Base-by-base conservation (phyloP, 2,888 invertebrate genomes). In the Drymonia ruficornis region DNA sequence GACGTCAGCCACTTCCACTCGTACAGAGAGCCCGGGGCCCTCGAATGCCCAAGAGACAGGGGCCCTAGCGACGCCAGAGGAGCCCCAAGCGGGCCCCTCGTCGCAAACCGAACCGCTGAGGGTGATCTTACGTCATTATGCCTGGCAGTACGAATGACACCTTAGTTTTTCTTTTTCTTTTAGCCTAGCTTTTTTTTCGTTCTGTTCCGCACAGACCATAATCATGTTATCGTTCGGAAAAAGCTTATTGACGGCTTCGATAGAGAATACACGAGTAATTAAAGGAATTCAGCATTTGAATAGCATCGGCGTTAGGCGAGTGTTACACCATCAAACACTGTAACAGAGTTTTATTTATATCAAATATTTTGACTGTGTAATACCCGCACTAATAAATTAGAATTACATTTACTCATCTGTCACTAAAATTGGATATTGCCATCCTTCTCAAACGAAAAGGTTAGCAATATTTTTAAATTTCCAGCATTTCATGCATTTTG, bases 81-180 rank as follows among this genome's bases (percentile, higher is more conserved):
- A 84, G 75, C 81, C 89, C 73, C 79, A 80, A 77, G 78, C 86
- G 67, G 88, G 88, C 56, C 78, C 87, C 78, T 89, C 91, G 55
- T 67, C 80, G 56, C 78, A 74, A 70, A 61, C 85, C 65, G 84
- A 88, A 81, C 70, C 85, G 86, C 79, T 84, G 87, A 89, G 84
- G 91, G 91, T 91, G 91, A 91, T 82, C 87, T 85, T 83, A 84
- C 87, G 84, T 86, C 89, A 84, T 86, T 90, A 85, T 90, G 91
- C 90, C 91, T 91, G 91, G 91, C 91, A 87, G 91, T 90, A 91
- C 91, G 90, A 90, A 87, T 86, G 85, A 90, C 91, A 90, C 90
- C 84, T 76, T 89, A 89, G 89, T 84, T 87, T 85, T 81, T 86
- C n/a, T n/a, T 84, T 77, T 87, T 81, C 76, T 81, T 89, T 89